Base-by-base conservation (phyloP, 1,140 invertebrate genomes). In the Helicoverpa armigera region DNA sequence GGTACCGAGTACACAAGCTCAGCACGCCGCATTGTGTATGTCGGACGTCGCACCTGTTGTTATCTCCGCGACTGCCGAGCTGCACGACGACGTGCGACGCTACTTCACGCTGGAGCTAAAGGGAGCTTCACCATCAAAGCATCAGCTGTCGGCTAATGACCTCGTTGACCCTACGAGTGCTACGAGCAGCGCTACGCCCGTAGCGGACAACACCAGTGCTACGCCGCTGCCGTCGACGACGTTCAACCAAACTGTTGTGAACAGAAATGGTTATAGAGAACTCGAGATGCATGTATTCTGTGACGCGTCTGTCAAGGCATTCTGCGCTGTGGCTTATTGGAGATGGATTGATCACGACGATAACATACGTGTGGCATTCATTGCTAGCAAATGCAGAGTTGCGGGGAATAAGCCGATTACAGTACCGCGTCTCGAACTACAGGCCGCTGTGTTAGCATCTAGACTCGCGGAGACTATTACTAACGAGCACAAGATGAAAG, bases 241-340 rank as follows among this genome's bases (percentile, higher is more conserved):
- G 35, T 35, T 23, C 29, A 12, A 23, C n/a, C 51, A 7, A 58
- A 12, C 51, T 10, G 18, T 18, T 29, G 0, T 54, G 51, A 31
- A 31, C 69, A 12, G 35, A 9, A 72, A 13, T 51, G 0, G 48
- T 12, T 83, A 82, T 78, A 69, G 2, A 14, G 48, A 83, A 16
- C 72, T 86, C 54, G 43, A 86, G 16, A 43, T 86, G 29, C 83
- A 84, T 43, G n/a, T 86, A 13, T 84, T 84, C 79, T 72, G 82
- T 14, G 85, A 86, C 48, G 81, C 82, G 9, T 81, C 81, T 1
- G 63, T 50, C 7, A 23, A 77, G n/a, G 82, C 81, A 1, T 79
- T 81, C 69, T 81, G 79, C 53, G 77, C 81, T 0, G 86, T 88
- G 11, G 90, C 88, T 0, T 91, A 87, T 56, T 82, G 84, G 84